phyloP scores from a whole-genome alignment of 2,113 vertebrate genomes.

The Oxygymnocypris stewartii region DNA sequence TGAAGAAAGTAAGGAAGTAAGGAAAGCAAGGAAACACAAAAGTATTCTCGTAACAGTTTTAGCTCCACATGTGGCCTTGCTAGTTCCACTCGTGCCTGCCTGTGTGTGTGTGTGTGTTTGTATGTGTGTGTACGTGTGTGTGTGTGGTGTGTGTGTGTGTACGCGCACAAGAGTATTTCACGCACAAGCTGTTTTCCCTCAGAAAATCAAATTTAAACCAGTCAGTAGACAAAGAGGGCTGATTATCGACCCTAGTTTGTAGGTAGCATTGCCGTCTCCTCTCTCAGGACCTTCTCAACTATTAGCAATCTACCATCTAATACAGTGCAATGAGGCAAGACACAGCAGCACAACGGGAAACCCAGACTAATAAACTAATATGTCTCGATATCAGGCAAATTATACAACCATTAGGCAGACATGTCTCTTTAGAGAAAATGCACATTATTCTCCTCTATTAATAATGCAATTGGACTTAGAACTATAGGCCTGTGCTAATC shows the following conservation, averaged over 20 bases:
- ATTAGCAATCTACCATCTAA: constrained; percentile 34
- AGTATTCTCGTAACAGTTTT: background rate
- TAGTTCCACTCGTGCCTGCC: no score
- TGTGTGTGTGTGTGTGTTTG: background rate
- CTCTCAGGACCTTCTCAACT: constrained; percentile 14
- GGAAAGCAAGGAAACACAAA: background rate
- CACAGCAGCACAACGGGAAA: background rate
- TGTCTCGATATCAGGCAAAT: constrained; percentile 60
- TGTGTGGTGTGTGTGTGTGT: constrained; percentile 1
- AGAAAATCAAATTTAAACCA: constrained; percentile 35
- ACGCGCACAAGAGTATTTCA: constrained; percentile 1
- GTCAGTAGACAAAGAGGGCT: constrained; percentile 32
- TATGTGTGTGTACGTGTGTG: background rate
- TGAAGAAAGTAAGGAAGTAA: background rate
- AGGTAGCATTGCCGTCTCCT: constrained; percentile 6
- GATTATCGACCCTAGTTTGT: constrained; percentile 43
- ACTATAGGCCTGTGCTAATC: constrained; percentile 4
- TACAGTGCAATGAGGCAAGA: constrained; percentile 28
- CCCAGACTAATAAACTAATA: constrained; percentile 31
- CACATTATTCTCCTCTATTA: constrained; percentile 32
- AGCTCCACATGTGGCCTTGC: constrained; percentile 2
- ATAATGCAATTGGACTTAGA: constrained; percentile 5
- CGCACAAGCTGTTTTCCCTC: constrained; percentile 39
- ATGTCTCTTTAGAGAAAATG: constrained; percentile 33
- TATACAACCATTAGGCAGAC: constrained; percentile 51